phyloP scores from a whole-genome alignment of 2,113 vertebrate genomes.

The mouse (Mus musculus) region DNA sequence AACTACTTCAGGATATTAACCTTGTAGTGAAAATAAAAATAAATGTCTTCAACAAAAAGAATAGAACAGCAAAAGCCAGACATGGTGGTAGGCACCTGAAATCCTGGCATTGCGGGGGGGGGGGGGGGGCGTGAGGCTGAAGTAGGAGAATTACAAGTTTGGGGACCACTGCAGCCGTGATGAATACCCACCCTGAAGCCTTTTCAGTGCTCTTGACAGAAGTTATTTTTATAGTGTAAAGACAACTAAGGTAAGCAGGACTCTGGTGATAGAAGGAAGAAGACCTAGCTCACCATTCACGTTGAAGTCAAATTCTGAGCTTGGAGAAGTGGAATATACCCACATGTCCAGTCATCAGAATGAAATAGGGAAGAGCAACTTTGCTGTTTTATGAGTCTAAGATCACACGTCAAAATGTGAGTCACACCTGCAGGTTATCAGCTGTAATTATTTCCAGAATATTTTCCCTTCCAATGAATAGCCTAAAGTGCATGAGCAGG shows the following conservation, averaged over 20 bases:
- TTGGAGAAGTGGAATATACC: not conserved
- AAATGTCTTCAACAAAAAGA: not conserved
- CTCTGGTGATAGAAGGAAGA: not conserved
- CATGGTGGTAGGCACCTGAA: not conserved
- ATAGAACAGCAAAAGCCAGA: not conserved
- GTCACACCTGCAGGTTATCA: not conserved
- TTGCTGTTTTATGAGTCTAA: not conserved
- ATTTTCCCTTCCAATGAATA: not conserved
- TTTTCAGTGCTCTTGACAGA: not conserved
- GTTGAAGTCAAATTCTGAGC: rapidly evolving
- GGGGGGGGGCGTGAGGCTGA: not conserved
- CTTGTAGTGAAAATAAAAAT: not conserved
- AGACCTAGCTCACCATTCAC: rapidly evolving
- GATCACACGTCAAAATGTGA: not conserved
- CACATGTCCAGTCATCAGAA: not conserved
- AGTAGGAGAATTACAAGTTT: not conserved
- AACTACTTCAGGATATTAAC: not conserved
- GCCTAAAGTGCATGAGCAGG: not conserved
- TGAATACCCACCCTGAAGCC: not conserved
- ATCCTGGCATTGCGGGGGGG: not conserved
- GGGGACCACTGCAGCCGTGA: not conserved
- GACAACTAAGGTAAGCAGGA: rapidly evolving
- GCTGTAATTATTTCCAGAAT: not conserved
- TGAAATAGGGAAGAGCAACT: not conserved
- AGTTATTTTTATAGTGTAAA: not conserved